Evolutionary conservation across 2,888 invertebrate genomes (phyloP), one percentile per base, ranked within the genome.

Genomic region (Pristionchus exspectatus): DNA sequence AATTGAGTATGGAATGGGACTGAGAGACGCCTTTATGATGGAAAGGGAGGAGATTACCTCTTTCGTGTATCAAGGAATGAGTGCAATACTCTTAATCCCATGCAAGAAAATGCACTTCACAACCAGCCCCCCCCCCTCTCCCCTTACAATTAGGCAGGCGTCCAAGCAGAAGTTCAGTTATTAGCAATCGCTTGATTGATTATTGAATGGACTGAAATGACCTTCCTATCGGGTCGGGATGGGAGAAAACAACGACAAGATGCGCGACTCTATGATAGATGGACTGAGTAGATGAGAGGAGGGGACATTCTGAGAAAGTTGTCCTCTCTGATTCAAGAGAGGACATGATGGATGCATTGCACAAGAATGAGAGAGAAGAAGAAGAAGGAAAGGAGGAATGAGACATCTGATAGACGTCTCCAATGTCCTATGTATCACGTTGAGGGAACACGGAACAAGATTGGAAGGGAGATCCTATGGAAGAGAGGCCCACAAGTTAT

Each of bases 331-430:
- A 74, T 74, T 74, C 74, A 74, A 74, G 74, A 74, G 38, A 74
- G 74, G 30, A 72, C 44, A 81, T 81, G 81, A 81, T 81, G 81
- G 81, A 81, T 81, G 81, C 81, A 81, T 81, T 81, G 81, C 44
- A 81, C 21, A 30, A 44, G 77, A n/a, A 56, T 56, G 69, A n/a
- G 77, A 44, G 50, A 81, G 50, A 50, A 33, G 38, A 74, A 74
- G 14, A 24, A 12, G 2, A 27, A 24, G 27, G 50, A 44, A 50
- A 50, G 50, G 50, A 50, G 81, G 27, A 81, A 38, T 18, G 74
- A 50, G 27, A 81, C 50, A 81, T 74, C 74, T 74, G 74, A 74
- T 74, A 74, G 74, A 74, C 14, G 81, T 81, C 81, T 81, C 81
- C 81, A 24, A 81, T 81, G 81, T 54, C 81, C 81, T 27, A 44